Conservation (phyloP, 2,888 invertebrate genomes). For the Scaeva pyrastri region DNA sequence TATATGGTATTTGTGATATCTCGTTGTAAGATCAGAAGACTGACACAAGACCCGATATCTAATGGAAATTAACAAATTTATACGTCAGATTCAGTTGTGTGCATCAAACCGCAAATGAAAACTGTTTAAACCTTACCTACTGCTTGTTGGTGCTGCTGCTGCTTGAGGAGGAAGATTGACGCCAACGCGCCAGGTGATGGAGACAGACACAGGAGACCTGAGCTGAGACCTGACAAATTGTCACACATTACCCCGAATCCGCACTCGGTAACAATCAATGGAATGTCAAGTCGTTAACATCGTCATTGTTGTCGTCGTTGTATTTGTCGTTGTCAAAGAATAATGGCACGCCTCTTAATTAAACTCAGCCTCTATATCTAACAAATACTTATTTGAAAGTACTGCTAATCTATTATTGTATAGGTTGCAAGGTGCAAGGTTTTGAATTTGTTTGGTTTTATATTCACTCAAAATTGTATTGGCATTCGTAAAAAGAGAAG, state of each 20-base stretch:
- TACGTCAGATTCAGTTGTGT: background rate
- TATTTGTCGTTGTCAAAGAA: background rate
- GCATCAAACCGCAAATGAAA: conserved; percentile 19
- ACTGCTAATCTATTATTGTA: too few species aligned
- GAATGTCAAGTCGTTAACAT: conserved; percentile 32
- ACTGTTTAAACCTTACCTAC: background rate
- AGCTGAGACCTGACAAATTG: conserved; percentile 55
- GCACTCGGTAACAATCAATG: conserved; percentile 58
- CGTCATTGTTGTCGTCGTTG: background rate
- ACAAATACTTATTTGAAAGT: too few species aligned
- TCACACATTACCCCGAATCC: conserved; percentile 62
- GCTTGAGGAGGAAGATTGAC: conserved; percentile 58
- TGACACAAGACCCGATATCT: conserved; percentile 59
- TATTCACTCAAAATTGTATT: too few species aligned
- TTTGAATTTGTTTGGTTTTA: too few species aligned
- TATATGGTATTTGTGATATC: conserved; percentile 56
- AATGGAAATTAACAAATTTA: conserved; percentile 49
- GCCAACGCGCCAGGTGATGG: conserved; percentile 49
- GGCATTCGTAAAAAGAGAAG: too few species aligned
- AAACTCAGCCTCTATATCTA: conserved; percentile 2
- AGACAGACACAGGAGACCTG: too few species aligned
- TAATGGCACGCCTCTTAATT: conserved; percentile 48
- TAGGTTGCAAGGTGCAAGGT: too few species aligned
- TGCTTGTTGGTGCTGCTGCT: conserved; percentile 14
- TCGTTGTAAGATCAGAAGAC: conserved; percentile 24